Percentiles rank a stretch among this genome's conserved stretches.
phyloP scores from a whole-genome alignment of 2,113 vertebrate genomes.

The Planiliza haematocheilus region DNA sequence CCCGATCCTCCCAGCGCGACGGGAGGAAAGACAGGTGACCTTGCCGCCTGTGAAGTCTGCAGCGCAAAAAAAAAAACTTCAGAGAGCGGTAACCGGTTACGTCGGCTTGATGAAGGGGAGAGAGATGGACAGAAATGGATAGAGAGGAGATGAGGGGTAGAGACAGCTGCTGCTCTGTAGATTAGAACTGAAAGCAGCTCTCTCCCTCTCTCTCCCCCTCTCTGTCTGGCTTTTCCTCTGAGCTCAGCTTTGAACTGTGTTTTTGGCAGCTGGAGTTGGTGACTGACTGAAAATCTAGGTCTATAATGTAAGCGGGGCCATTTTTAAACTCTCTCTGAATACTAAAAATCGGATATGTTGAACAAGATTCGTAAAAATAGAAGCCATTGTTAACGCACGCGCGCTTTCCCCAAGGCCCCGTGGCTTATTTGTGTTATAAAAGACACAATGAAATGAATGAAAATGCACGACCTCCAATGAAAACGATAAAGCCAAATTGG shows the following conservation, averaged over 20 bases:
- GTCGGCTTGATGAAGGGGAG: slow-evolving; percentile 66
- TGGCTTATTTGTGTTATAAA: not conserved
- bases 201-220: not conserved
- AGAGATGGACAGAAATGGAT: slow-evolving; percentile 39
- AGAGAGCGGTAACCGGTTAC: slow-evolving; percentile 62
- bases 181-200: slow-evolving; percentile 77
- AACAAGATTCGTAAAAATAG: slow-evolving; percentile 16
- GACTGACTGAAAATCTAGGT: slow-evolving; percentile 48
- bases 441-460: not conserved
- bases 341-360: slow-evolving; percentile 24
- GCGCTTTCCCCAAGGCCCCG: not conserved
- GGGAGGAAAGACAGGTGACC: slow-evolving; percentile 67
- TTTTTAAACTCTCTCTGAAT: slow-evolving; percentile 28
- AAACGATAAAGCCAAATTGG: not conserved
- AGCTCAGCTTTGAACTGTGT: slow-evolving; percentile 59
- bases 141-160: slow-evolving; percentile 38
- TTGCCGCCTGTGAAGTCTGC: slow-evolving; percentile 69
- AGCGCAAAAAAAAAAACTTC: slow-evolving; percentile 46
- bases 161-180: slow-evolving; percentile 80
- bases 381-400: too few species aligned
- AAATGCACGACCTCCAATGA: too few species aligned
- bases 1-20: slow-evolving; percentile 10
- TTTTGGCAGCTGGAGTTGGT: slow-evolving; percentile 47
- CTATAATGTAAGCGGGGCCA: slow-evolving; percentile 14
- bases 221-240: slow-evolving; percentile 10